These are phyloP conservation scores for Xanthostigma xanthostigma DNA, from an alignment of 2,888 invertebrate genomes.

Conservation along the genomic window DNA sequence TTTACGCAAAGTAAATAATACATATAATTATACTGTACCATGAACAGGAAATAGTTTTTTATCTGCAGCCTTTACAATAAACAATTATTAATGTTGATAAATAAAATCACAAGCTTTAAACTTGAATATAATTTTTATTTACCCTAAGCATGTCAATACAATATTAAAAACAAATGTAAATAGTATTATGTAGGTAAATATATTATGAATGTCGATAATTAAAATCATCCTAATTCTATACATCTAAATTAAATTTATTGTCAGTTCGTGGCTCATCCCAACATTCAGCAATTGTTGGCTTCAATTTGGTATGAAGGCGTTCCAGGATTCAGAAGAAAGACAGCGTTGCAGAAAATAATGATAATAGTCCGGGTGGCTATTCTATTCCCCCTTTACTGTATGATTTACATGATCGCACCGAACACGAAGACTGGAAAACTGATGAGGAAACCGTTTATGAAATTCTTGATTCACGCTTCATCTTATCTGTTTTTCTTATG, in stretches of 20 bases:
- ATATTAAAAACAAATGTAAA: no score
- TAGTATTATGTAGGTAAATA: no score
- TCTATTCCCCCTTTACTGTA: conserved; percentile 76
- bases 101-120: no score
- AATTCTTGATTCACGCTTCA: conserved; percentile 87
- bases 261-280: conserved; percentile 89
- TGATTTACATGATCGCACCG: conserved; percentile 73
- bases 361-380: conserved; percentile 62
- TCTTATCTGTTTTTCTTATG: conserved; percentile 87
- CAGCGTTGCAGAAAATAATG: conserved; percentile 43
- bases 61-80: no score
- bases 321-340: conserved; percentile 80
- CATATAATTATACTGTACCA: no score
- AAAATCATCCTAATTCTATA: not conserved
- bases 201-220: no score
- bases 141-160: no score
- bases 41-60: no score
- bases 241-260: conserved; percentile 10
- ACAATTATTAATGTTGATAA: no score
- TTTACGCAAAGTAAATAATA: no score
- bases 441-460: conserved; percentile 90
- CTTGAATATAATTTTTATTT: no score
- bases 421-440: conserved; percentile 64
- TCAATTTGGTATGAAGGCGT: conserved; percentile 92
- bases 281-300: conserved; percentile 82